phyloP scores from a whole-genome alignment of 2,113 vertebrate species.

The Grammomys dolichurus region DNA sequence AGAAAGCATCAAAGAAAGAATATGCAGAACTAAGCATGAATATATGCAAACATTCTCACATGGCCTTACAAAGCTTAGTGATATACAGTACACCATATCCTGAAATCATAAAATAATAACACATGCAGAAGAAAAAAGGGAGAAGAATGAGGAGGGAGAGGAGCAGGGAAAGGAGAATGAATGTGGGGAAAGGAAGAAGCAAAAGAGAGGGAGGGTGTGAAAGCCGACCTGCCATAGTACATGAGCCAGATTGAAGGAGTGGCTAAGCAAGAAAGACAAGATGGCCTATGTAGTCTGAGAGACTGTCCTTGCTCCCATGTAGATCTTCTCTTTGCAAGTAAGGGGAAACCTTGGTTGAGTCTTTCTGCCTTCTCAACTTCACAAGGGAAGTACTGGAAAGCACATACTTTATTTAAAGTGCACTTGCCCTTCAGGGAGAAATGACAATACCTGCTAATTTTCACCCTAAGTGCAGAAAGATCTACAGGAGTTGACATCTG shows the following conservation, averaged over 20 bases:
- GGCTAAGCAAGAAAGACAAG: too few relatives aligned
- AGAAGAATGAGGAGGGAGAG: not conserved
- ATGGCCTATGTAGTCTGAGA: not conserved
- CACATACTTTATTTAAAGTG: not conserved
- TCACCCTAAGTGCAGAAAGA: not conserved
- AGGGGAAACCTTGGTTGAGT: not conserved
- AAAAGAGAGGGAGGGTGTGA: not conserved
- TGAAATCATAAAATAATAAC: not conserved
- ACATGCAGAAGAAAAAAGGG: not conserved
- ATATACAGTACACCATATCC: not conserved
- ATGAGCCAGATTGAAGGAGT: not conserved
- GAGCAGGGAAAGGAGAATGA: not conserved
- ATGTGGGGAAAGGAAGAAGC: not conserved
- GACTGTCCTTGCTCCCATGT: not conserved
- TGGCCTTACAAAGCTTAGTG: not conserved
- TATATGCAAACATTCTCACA: not conserved
- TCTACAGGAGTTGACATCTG: not conserved
- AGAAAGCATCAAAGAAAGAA: conserved; percentile 27
- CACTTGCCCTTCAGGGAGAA: not conserved
- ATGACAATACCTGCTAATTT: not conserved
- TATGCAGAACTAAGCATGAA: not conserved
- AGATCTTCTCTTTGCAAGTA: not conserved
- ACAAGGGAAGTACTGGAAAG: not conserved
- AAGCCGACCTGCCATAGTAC: not conserved
- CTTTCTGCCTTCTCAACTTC: not conserved